Evolutionary conservation across 2,888 invertebrate genomes (phyloP).

Genomic region (Unio pictorum): DNA sequence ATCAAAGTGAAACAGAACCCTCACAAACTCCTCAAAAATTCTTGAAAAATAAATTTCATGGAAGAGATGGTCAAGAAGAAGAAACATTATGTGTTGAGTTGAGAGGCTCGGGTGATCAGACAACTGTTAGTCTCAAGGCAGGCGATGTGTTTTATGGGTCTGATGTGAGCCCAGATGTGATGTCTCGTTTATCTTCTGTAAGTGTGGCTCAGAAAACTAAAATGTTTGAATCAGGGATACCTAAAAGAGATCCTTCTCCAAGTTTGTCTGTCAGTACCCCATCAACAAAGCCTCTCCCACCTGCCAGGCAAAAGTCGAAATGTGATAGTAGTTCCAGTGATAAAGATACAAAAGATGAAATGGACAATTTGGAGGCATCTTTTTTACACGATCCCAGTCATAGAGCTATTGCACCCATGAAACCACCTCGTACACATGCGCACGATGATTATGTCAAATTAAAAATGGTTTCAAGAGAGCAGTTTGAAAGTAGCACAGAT

Average conservation of each 20-base stretch:
- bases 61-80: too few relatives aligned
- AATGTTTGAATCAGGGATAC: slow-evolving; percentile 37
- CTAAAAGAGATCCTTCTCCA: background rate
- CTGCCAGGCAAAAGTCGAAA: slow-evolving; percentile 5
- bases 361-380: slow-evolving; percentile 9
- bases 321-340: slow-evolving; percentile 6
- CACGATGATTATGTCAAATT: slow-evolving; percentile 58
- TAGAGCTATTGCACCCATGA: slow-evolving; percentile 39
- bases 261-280: slow-evolving; percentile 13
- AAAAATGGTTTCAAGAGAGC: slow-evolving; percentile 22
- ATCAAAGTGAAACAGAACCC: too few relatives aligned
- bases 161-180: background rate
- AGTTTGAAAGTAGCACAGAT: slow-evolving; percentile 9
- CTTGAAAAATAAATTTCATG: too few relatives aligned
- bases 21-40: too few relatives aligned
- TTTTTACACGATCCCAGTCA: background rate
- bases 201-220: slow-evolving; percentile 45
- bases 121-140: background rate
- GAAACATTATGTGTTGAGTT: too few relatives aligned
- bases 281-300: slow-evolving; percentile 17
- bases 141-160: background rate
- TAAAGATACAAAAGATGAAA: slow-evolving; percentile 1
- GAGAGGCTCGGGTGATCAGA: too few relatives aligned
- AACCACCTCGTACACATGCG: slow-evolving; percentile 59
- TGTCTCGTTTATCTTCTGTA: slow-evolving; percentile 12